phyloP scores from a whole-genome alignment of 2,888 invertebrate species.

The Erebia ligea region DNA sequence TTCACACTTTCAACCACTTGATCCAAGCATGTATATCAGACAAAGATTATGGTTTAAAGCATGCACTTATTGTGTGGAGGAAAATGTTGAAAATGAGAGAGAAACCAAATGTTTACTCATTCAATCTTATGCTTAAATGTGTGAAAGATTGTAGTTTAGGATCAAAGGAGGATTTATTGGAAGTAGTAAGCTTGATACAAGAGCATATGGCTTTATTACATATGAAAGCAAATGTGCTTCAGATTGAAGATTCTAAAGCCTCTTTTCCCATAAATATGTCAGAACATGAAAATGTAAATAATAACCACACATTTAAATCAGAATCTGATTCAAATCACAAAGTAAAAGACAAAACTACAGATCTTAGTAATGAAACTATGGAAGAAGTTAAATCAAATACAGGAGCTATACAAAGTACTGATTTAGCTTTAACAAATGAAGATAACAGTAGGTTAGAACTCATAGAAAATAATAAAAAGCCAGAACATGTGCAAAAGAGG shows the following conservation, averaged over 20 bases:
- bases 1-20: constrained; percentile 90
- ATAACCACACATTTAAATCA: neutral
- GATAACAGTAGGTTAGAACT: constrained; percentile 31
- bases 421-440: constrained; percentile 6
- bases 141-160: constrained; percentile 93
- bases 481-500: constrained; percentile 39
- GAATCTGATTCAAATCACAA: neutral
- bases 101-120: constrained; percentile 88
- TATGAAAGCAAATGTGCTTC: constrained; percentile 40
- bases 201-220: constrained; percentile 47
- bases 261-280: neutral
- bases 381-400: constrained; percentile 1
- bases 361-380: neutral
- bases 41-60: constrained; percentile 90
- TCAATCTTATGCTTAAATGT: constrained; percentile 91
- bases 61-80: constrained; percentile 93
- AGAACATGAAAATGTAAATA: neutral
- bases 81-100: constrained; percentile 87
- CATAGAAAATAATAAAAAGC: constrained; percentile 35
- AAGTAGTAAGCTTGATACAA: constrained; percentile 69
- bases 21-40: constrained; percentile 93
- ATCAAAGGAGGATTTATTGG: constrained; percentile 81
- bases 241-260: constrained; percentile 39
- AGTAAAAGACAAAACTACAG: constrained; percentile 11
- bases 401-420: constrained; percentile 3